A percentile compares a stretch with the other conserved stretches of the same genome.
Evolutionary conservation across 2,797 vertebrate genomes (phyloP).

Genomic region (Molossus alvarezi): DNA sequence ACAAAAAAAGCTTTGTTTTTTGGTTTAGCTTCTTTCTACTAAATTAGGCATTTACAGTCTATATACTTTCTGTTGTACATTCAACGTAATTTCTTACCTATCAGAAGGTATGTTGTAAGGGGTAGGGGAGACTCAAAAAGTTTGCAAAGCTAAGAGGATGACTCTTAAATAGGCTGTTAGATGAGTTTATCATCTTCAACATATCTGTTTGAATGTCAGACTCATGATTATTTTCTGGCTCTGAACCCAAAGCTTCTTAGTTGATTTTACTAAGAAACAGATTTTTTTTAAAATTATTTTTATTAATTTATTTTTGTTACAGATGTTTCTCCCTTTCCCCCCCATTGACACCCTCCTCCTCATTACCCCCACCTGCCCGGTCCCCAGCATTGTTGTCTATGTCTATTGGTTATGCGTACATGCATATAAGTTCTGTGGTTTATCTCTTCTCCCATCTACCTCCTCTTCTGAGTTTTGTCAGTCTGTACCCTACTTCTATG

Average conservation of each 20-base stretch:
- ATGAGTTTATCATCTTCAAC: neutral
- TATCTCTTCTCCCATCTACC: too few relatives aligned
- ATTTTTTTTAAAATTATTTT: neutral
- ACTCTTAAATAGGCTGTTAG: neutral
- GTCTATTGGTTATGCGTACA: too few relatives aligned
- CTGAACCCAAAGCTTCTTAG: constrained; percentile 23
- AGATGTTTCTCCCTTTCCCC: too few relatives aligned
- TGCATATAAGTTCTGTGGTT: too few relatives aligned
- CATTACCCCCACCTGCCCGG: too few relatives aligned
- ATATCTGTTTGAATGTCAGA: neutral
- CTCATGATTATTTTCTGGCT: neutral
- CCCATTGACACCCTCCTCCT: too few relatives aligned
- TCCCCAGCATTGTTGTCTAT: too few relatives aligned
- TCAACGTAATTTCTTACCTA: constrained; percentile 5
- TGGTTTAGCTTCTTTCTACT: neutral
- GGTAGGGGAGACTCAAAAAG: constrained; percentile 13
- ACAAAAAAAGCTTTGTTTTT: constrained; percentile 4
- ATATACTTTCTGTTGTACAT: neutral
- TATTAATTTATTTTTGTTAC: too few relatives aligned
- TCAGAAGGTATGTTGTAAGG: constrained; percentile 1
- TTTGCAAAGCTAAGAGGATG: neutral
- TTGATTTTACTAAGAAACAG: constrained; percentile 68
- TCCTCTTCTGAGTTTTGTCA: too few relatives aligned
- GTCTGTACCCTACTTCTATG: too few relatives aligned
- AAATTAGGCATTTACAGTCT: neutral